Conservation (phyloP, 2,888 invertebrate genomes). For the Malthinus seriepunctatus region DNA sequence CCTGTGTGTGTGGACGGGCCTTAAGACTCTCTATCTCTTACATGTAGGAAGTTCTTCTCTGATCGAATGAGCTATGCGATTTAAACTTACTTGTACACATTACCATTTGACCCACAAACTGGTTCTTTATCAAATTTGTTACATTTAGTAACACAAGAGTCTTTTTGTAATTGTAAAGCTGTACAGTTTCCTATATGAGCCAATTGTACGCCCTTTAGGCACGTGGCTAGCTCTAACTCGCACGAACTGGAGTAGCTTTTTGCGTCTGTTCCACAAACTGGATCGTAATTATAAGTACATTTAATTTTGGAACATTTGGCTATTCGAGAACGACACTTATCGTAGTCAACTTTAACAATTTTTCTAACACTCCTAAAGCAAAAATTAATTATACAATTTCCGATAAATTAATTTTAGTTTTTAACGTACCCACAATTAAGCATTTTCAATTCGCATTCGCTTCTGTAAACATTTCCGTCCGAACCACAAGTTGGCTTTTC, state of each 20-base stretch:
- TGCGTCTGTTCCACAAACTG: slow-evolving; percentile 89
- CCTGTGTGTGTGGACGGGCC: too few relatives aligned
- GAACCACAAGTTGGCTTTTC: slow-evolving; percentile 82
- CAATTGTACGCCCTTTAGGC: slow-evolving; percentile 84
- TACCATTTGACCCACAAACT: slow-evolving; percentile 89
- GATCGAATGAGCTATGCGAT: too few relatives aligned
- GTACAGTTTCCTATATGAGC: slow-evolving; percentile 90
- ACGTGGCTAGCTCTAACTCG: slow-evolving; percentile 79
- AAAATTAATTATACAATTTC: slow-evolving; percentile 1
- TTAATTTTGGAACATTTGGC: slow-evolving; percentile 76
- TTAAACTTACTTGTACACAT: slow-evolving; percentile 73
- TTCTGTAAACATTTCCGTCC: slow-evolving; percentile 86
- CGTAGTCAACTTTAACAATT: slow-evolving; percentile 73
- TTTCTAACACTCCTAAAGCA: slow-evolving; percentile 56
- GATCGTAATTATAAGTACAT: slow-evolving; percentile 71
- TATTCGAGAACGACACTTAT: slow-evolving; percentile 76
- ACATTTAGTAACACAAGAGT: slow-evolving; percentile 67
- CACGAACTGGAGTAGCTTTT: slow-evolving; percentile 83
- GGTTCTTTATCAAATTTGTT: slow-evolving; percentile 65
- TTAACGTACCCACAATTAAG: slow-evolving; percentile 79
- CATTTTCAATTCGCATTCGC: slow-evolving; percentile 87
- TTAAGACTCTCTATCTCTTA: too few relatives aligned
- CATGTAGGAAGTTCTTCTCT: too few relatives aligned
- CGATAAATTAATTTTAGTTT: too few relatives aligned
- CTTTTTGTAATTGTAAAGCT: slow-evolving; percentile 60